Evolutionary conservation across 1,140 invertebrate species (phyloP), one percentile per base, ranked within the genome.

Genomic region (Bombus polaris): DNA sequence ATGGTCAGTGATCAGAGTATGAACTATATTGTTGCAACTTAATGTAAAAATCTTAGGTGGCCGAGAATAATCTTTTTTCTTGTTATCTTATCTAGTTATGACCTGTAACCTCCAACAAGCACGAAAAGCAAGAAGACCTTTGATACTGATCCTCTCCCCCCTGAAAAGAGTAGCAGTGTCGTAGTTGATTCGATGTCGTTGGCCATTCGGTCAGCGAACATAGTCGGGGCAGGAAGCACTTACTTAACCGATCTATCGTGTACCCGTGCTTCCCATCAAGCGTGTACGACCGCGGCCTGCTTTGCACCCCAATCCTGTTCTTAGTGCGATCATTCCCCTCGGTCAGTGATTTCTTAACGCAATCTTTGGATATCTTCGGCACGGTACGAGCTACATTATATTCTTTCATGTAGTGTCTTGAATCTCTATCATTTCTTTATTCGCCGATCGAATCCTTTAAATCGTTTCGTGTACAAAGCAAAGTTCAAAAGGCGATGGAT

Each of bases 191-290:
- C 78, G 78, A 74, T 42, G 75, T 70, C 75, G 82, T 74, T 62
- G 66, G 59, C 87, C 86, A 92, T 92, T 92, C 85, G 90, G 84
- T 85, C 84, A 82, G 87, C 70, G 88, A 74, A 84, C 76, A 83
- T 81, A 71, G 77, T 83, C 71, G 71, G 66, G 81, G 76, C 91
- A 93, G 92, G 92, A 93, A 93, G 91, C 88, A 87, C 89, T 92
- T 91, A 88, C 80, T 93, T 93, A 93, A 90, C 88, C 83, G 81
- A 88, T 89, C 88, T 81, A 84, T 75, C 71, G 68, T 65, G 77
- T 35, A 37, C n/a, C 25, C 59, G 68, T 53, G 85, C 70, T 76
- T 83, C 79, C 82, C 83, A 89, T 77, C 80, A 76, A 74, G 53
- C 62, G 70, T 73, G 39, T 78, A 42, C 47, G 4, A 35, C 25